Base-by-base conservation (phyloP, 2,888 invertebrate genomes). In the Plutella xylostella region DNA sequence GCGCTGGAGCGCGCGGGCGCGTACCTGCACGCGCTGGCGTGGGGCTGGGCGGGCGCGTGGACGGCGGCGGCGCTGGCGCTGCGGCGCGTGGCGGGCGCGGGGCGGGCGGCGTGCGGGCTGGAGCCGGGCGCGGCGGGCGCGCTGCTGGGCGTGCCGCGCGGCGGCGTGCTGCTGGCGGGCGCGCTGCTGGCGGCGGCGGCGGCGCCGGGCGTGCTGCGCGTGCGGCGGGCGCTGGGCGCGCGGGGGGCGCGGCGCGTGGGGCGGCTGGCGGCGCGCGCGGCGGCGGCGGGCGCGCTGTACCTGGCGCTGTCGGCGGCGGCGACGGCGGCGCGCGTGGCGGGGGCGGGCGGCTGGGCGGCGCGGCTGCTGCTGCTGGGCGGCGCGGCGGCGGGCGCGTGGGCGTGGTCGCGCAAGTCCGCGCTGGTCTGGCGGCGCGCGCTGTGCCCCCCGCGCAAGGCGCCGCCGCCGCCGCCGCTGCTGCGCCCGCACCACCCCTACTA, bases 11-110 rank as follows among this genome's bases (percentile, higher is more conserved):
- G 92, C 41, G 91, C 94, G 21, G 91, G 94, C 0, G 90, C 92
- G 15, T 91, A 94, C 59, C 89, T 96, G 53, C 96, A 96, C 72
- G 89, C 93, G 1, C 88, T 90, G 1, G 92, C 95, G 2, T 97
- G 96, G 96, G 93, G 93, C 48, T 88, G 93, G 56, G 94, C 96
- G 0, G 90, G 94, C 33, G 89, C 93, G 11, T 90, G 94, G 60
- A 93, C 95, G 14, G 92, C 94, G 46, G 91, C 92, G 4, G 91
- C 94, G 15, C 73, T 96, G 30, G 89, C 94, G 25, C 87, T 94
- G 59, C 88, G 92, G 22, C 88, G 90, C 54, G 91, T 95, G 4
- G 92, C 90, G 1, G 90, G 91, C 56, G 93, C 94, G 64, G 71
- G 94, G 51, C 93, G 92, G 0, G 94, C 94, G 2, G 86, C 94